These are phyloP conservation scores for Lutjanus argentimaculatus DNA, from an alignment of 2,797 vertebrate genomes.

Conservation along the genomic window DNA sequence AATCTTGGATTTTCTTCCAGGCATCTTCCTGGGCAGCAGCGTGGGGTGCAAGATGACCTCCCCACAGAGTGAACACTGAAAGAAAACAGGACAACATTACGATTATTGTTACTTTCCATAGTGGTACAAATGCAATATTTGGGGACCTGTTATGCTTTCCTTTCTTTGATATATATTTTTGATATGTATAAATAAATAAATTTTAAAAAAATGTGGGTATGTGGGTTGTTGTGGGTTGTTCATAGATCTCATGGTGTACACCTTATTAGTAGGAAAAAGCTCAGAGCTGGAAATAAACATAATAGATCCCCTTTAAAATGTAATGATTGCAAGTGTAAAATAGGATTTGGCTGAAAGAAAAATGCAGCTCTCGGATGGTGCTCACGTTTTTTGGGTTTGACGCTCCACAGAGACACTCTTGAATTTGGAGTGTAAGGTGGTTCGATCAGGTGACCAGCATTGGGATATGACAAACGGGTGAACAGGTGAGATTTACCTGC, in stretches of 20 bases:
- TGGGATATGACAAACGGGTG: constrained; percentile 83
- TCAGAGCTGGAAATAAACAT: too few relatives aligned
- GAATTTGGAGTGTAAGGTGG: constrained; percentile 83
- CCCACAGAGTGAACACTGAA: constrained; percentile 81
- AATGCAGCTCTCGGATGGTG: not conserved
- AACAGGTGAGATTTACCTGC: constrained; percentile 78
- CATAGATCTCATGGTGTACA: too few relatives aligned
- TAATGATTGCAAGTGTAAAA: not conserved
- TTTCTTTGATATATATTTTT: too few relatives aligned
- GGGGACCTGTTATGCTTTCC: too few relatives aligned
- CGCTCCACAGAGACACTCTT: constrained; percentile 64
- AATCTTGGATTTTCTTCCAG: constrained; percentile 86
- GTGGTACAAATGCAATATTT: not conserved
- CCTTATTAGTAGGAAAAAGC: too few relatives aligned
- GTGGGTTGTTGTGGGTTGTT: too few relatives aligned
- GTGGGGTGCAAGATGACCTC: constrained; percentile 85
- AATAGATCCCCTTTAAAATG: not conserved
- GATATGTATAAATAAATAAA: too few relatives aligned
- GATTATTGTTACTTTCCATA: not conserved
- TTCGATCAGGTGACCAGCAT: constrained; percentile 89
- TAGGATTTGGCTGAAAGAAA: not conserved
- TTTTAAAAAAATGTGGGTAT: too few relatives aligned
- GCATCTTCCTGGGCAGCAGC: constrained; percentile 88
- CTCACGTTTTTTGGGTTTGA: constrained; percentile 75
- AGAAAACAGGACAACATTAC: not conserved